These are phyloP conservation scores for Alectura lathami DNA, from an alignment of 2,113 vertebrate species.

Conservation along the genomic window DNA sequence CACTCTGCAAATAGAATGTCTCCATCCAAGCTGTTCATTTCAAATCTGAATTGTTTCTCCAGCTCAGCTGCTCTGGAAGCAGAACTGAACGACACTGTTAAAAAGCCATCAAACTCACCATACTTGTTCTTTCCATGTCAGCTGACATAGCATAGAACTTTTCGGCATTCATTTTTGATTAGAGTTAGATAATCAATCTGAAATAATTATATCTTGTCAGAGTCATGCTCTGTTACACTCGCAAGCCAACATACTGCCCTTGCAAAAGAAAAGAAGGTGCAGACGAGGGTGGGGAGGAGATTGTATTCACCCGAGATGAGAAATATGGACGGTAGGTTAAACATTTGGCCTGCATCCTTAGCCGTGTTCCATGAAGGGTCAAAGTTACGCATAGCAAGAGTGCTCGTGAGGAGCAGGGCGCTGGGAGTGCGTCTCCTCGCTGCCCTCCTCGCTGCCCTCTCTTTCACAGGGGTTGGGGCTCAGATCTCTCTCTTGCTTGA, in stretches of 20 bases:
- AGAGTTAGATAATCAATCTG: neutral
- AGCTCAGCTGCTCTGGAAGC: neutral
- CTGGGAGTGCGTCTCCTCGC: neutral
- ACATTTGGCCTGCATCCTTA: neutral
- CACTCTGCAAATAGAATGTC: neutral
- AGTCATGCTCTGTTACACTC: neutral
- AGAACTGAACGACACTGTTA: neutral
- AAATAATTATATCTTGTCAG: conserved; percentile 33
- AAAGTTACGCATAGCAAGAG: neutral
- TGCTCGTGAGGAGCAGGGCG: neutral
- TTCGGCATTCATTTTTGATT: neutral
- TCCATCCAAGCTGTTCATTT: neutral
- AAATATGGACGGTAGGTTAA: neutral
- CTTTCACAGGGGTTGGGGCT: neutral
- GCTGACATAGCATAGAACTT: neutral
- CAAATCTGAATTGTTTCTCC: neutral
- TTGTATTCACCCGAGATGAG: neutral
- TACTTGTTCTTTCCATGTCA: neutral
- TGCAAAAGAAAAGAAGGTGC: neutral
- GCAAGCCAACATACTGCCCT: neutral
- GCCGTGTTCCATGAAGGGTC: fast-evolving
- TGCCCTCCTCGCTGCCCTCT: neutral
- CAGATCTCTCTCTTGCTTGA: neutral
- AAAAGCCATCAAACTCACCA: neutral
- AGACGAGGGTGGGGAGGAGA: neutral